Conservation (phyloP, 1,140 invertebrate genomes). For the Drosophila nannoptera region DNA sequence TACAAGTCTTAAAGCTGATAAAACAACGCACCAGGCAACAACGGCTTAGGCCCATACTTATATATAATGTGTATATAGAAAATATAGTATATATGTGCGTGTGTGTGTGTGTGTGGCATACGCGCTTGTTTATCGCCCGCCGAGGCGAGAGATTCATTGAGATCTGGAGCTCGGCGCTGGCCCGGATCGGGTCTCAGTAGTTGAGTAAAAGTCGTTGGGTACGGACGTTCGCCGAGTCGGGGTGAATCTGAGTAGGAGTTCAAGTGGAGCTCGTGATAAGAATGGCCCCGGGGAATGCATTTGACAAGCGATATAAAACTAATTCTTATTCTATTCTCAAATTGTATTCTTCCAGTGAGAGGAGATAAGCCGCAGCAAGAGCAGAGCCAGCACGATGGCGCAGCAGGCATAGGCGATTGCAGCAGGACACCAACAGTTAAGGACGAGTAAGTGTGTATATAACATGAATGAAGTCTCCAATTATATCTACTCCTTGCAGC, state of each 20-base stretch:
- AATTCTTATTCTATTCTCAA: slow-evolving; percentile 14
- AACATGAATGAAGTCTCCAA: neutral
- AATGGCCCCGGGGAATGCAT: neutral
- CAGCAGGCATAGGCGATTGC: neutral
- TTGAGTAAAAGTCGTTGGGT: slow-evolving; percentile 68
- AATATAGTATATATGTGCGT: slow-evolving; percentile 21
- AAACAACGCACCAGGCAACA: slow-evolving; percentile 67
- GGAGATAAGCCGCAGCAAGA: slow-evolving; percentile 22
- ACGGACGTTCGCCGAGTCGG: slow-evolving; percentile 37
- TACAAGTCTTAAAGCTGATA: slow-evolving; percentile 51
- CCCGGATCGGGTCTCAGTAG: slow-evolving; percentile 49
- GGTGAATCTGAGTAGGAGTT: neutral
- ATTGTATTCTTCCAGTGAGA: slow-evolving; percentile 8
- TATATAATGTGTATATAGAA: neutral
- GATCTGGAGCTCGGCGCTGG: slow-evolving; percentile 23
- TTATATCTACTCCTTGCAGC: neutral
- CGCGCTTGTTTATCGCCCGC: slow-evolving; percentile 47
- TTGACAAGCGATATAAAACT: neutral
- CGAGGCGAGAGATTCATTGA: slow-evolving; percentile 52
- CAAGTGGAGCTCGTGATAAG: slow-evolving; percentile 21
- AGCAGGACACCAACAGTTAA: neutral
- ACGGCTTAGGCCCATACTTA: slow-evolving; percentile 43
- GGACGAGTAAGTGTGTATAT: slow-evolving; percentile 11
- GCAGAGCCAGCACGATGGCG: slow-evolving; percentile 19
- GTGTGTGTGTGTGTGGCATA: neutral